phyloP scores from a whole-genome alignment of 1,140 invertebrate genomes.

The Coboldia fuscipes region DNA sequence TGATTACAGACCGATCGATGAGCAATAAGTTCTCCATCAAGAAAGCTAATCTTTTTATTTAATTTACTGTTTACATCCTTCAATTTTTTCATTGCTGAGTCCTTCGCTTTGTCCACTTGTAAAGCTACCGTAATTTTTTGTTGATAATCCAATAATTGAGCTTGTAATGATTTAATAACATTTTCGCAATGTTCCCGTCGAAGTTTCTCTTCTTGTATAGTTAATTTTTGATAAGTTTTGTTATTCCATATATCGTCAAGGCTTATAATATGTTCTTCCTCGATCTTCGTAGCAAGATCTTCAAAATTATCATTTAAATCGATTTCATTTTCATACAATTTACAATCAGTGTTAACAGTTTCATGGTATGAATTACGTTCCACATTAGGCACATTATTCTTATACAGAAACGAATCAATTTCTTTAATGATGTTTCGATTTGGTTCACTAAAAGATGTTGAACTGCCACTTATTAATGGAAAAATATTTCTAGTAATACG shows the following conservation, averaged over 20 bases:
- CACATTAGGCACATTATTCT: background rate
- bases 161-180: slow-evolving; percentile 48
- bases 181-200: slow-evolving; percentile 53
- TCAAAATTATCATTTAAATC: background rate
- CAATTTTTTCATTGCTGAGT: slow-evolving; percentile 41
- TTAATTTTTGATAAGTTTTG: slow-evolving; percentile 5
- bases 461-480: no score
- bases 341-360: no score
- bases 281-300: background rate
- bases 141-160: slow-evolving; percentile 46
- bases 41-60: no score
- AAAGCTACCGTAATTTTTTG: slow-evolving; percentile 56
- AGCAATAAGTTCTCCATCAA: no score
- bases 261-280: background rate
- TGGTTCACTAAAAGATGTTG: no score
- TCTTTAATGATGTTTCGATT: background rate
- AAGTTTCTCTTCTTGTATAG: background rate
- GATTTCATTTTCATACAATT: background rate
- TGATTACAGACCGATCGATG: no score
- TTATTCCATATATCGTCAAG: background rate
- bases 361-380: no score
- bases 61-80: no score
- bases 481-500: no score
- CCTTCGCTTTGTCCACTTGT: slow-evolving; percentile 50
- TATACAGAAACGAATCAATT: background rate